Percentiles rank a stretch among this genome's conserved stretches.
Evolutionary conservation across 2,797 vertebrate genomes (phyloP).

Genomic region (Austrolebias charrua): DNA sequence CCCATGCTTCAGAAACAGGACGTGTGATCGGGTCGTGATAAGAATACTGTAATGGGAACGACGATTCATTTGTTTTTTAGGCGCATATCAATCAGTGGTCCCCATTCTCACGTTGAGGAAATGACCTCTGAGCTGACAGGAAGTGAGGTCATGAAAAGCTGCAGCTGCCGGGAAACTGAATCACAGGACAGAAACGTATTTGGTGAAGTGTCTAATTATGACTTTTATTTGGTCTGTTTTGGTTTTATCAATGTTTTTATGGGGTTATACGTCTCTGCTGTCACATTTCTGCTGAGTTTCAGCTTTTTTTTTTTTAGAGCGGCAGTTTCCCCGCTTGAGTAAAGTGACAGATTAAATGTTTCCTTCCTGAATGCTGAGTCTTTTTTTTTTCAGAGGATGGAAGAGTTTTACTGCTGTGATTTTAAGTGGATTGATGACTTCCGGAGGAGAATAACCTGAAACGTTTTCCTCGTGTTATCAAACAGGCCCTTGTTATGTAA

Average conservation of each 20-base stretch:
- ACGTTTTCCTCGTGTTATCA: slow-evolving; percentile 16
- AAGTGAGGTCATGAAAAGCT: slow-evolving; percentile 64
- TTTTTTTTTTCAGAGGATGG: slow-evolving; percentile 13
- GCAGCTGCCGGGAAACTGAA: slow-evolving; percentile 63
- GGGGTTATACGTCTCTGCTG: background rate
- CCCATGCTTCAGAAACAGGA: slow-evolving; percentile 30
- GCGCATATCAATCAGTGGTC: too few species aligned
- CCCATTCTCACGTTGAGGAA: slow-evolving; percentile 47
- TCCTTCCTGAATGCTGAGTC: slow-evolving; percentile 26
- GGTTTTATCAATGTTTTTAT: background rate
- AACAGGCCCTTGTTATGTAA: slow-evolving; percentile 52
- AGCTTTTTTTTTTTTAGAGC: slow-evolving; percentile 16
- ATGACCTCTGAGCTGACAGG: slow-evolving; percentile 58
- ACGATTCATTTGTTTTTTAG: background rate
- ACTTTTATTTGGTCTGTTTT: background rate
- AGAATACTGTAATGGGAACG: background rate
- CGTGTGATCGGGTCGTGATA: slow-evolving; percentile 34
- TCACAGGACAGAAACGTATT: background rate
- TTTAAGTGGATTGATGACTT: background rate
- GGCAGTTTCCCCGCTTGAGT: background rate
- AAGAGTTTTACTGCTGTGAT: slow-evolving; percentile 1
- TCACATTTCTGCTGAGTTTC: slow-evolving; percentile 14
- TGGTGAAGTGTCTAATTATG: too few species aligned
- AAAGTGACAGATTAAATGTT: slow-evolving; percentile 27
- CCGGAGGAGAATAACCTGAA: slow-evolving; percentile 4